Percentiles rank a stretch among this genome's conserved stretches.
Evolutionary conservation across 2,797 vertebrate genomes (phyloP).

Genomic region (Kryptopterus vitreolus): DNA sequence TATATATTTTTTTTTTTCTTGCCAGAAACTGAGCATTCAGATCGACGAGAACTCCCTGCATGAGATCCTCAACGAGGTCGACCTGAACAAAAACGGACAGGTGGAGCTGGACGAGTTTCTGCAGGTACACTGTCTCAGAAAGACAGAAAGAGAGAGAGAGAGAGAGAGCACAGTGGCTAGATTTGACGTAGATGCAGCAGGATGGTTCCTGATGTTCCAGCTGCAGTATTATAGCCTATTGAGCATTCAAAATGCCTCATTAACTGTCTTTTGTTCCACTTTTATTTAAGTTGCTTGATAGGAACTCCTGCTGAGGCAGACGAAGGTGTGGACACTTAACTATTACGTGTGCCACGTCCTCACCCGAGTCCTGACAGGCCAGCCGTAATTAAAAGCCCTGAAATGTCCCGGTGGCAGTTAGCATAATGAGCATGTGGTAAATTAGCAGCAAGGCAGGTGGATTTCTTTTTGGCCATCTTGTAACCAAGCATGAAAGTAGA

Average conservation of each 20-base stretch:
- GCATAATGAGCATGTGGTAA: slow-evolving; percentile 39
- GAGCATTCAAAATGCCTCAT: slow-evolving; percentile 3
- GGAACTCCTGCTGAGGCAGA: slow-evolving; percentile 22
- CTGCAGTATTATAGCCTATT: slow-evolving; percentile 14
- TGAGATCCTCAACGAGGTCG: slow-evolving; percentile 95
- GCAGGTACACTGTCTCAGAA: slow-evolving; percentile 74
- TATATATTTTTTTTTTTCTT: background rate
- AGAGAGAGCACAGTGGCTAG: too few relatives aligned
- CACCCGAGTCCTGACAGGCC: slow-evolving; percentile 32
- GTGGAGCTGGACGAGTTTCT: slow-evolving; percentile 95
- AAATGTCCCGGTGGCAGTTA: slow-evolving; percentile 33
- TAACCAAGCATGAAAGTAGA: slow-evolving; percentile 32
- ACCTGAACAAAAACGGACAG: slow-evolving; percentile 97
- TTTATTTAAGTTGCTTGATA: slow-evolving; percentile 11
- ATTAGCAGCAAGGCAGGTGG: slow-evolving; percentile 21
- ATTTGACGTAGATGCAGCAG: too few relatives aligned
- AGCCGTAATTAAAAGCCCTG: slow-evolving; percentile 42
- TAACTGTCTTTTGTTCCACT: slow-evolving; percentile 15
- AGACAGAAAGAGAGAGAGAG: too few relatives aligned
- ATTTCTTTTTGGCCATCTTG: slow-evolving; percentile 26
- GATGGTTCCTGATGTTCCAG: background rate
- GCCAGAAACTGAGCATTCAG: slow-evolving; percentile 86
- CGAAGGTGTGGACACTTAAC: slow-evolving; percentile 46
- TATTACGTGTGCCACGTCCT: slow-evolving; percentile 15
- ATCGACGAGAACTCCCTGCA: slow-evolving; percentile 92